Base-by-base conservation (phyloP, 2,113 vertebrate genomes). In the Pygoscelis adeliae region DNA sequence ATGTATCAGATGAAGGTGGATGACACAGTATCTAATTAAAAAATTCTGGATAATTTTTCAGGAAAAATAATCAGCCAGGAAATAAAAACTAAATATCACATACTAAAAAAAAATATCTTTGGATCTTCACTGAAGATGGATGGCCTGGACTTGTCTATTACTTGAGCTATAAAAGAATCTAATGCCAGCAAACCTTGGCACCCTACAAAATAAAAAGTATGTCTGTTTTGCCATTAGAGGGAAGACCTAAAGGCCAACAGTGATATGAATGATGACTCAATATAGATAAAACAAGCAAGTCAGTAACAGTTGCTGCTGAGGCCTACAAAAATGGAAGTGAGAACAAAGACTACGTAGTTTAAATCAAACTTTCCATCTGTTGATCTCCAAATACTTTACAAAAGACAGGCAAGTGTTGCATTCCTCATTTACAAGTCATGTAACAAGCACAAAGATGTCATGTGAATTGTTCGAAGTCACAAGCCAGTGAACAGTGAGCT, bases 291-390 rank as follows among this genome's bases (percentile, higher is more conserved):
- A 61, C 10, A 87, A 82, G 27, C 47, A 65, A 93, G 73, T 56
- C 70, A 79, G 1, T 32, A 90, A 82, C 36, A 84, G 47, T 92
- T 91, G 66, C 40, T 87, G 49, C 69, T 82, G 52, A 59, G 44
- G 40, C 32, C 67, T 59, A 40, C 44, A 71, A 65, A 92, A 65
- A 21, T 1, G 3, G 50, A 85, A 66, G 52, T 20, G 49, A 78
- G 65, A 90, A 91, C 55, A 47, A 87, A 91, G 61, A 23, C 78
- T 20, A 65, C 1, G 17, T 5, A 52, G 52, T 58, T 87, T 34
- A 93, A 95, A 87, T 65, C 49, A 79, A 84, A 61, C 15, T 80
- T 94, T 87, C 65, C 87, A 94, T 85, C 87, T 87, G 55, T 65
- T 85, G 89, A 84, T 80, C 72, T 96, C 72, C 52, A 92, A 91